Base-by-base conservation (phyloP, 2,113 vertebrate genomes). In the Sturnira hondurensis region DNA sequence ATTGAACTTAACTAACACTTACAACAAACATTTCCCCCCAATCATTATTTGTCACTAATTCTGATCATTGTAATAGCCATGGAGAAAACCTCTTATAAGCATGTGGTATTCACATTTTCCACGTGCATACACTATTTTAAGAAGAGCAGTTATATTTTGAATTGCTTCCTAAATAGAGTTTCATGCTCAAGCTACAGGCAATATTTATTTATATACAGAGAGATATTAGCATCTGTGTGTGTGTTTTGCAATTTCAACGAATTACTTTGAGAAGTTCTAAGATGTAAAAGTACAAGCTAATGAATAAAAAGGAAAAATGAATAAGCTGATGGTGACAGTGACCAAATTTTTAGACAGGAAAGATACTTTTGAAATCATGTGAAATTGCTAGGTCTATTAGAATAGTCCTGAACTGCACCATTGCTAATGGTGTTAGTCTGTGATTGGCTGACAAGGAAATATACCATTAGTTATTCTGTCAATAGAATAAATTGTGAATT, bases 81-180 rank as follows among this genome's bases (percentile, higher is more conserved):
- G 50, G 31, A 52, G 15, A 89, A 87, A 38, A 15, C 15, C 16
- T 43, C 28, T 65, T 63, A 92, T 36, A 90, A 33, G 7, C 14
- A 41, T 33, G 56, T 56, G 43, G 16, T 24, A 41, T 16, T 13
- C 41, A 43, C 24, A 91, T 86, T 86, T 91, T 80, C 20, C 52
- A 24, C 4, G 45, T 11, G 7, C 12, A 71, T 80, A 14, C 22
- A n/a, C 10, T 96, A 41, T 45, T 89, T 84, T 78, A 65, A 91
- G 86, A 67, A 61, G 38, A 58, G 12, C 14, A 54, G 3, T 74
- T 89, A 67, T 54, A 84, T 96, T 93, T 95, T 92, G 52, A 84
- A 85, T 22, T 80, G 10, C 22, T 96, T 94, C 52, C 73, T 86
- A 80, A 89, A 82, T 73, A 95, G 77, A 88, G 54, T 85, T 73